phyloP scores from a whole-genome alignment of 2,113 vertebrate genomes.

The Leptodactylus fuscus region DNA sequence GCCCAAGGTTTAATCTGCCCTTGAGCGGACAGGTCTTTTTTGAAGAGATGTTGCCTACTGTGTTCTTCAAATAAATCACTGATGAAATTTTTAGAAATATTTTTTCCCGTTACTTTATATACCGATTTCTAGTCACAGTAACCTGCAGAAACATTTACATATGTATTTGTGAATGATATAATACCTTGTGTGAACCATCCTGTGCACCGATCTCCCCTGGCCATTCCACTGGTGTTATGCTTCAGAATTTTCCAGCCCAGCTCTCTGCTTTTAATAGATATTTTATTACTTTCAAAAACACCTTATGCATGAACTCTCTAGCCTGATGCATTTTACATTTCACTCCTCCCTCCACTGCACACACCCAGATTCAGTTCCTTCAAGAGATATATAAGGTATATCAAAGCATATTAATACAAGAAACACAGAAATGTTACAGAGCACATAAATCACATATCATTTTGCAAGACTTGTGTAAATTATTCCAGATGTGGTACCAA shows the following conservation, averaged over 20 bases:
- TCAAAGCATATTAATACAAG: not conserved
- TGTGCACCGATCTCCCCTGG: not conserved
- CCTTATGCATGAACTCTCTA: not conserved
- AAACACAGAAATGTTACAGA: not conserved
- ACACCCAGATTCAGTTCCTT: not conserved
- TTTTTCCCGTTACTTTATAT: too few species aligned
- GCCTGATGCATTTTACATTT: not conserved
- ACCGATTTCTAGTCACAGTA: too few species aligned
- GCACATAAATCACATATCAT: constrained; percentile 29
- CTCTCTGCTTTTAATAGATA: not conserved
- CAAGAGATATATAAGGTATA: not conserved
- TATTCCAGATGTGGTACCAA: constrained; percentile 22
- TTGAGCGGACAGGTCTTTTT: too few species aligned
- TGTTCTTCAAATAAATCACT: too few species aligned
- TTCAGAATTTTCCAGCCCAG: not conserved
- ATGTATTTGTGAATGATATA: not conserved
- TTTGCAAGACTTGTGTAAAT: constrained; percentile 2
- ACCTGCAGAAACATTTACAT: too few species aligned
- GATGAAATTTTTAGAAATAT: too few species aligned
- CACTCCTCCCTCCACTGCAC: not conserved
- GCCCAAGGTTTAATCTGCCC: too few species aligned
- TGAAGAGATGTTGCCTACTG: too few species aligned
- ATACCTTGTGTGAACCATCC: not conserved
- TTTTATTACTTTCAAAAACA: not conserved
- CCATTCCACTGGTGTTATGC: not conserved